These are phyloP conservation scores for Andrena minutula DNA, from an alignment of 2,888 invertebrate species.

Conservation along the genomic window DNA sequence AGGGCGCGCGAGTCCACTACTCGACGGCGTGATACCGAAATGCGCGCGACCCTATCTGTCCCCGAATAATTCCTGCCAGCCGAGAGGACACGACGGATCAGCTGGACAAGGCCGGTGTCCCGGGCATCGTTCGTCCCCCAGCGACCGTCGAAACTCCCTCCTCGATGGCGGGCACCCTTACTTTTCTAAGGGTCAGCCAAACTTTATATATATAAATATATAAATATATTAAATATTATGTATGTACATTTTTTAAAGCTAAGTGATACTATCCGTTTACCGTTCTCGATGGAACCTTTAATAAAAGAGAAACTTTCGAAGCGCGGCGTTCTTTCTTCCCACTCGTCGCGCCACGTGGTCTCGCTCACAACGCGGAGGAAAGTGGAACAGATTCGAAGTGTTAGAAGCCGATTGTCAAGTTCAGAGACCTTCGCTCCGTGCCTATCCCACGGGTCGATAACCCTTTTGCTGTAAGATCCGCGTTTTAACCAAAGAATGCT, in stretches of 20 bases:
- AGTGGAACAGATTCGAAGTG: conserved; percentile 43
- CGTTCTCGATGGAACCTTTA: conserved; percentile 74
- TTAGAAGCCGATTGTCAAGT: conserved; percentile 52
- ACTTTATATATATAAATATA: conserved; percentile 63
- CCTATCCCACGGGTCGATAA: neutral
- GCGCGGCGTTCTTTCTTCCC: conserved; percentile 18
- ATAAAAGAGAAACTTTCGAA: conserved; percentile 79
- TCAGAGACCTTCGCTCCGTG: conserved; percentile 13
- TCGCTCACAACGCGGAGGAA: conserved; percentile 14
- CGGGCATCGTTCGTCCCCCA: conserved; percentile 43
- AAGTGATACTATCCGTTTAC: conserved; percentile 71
- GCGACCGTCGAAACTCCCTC: conserved; percentile 65
- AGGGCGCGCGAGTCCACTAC: conserved; percentile 64
- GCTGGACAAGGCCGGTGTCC: conserved; percentile 6
- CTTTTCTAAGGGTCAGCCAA: conserved; percentile 70
- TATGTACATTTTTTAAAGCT: conserved; percentile 72
- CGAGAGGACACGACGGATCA: conserved; percentile 35
- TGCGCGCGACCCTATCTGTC: conserved; percentile 64
- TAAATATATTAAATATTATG: conserved; percentile 53
- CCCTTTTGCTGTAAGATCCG: neutral
- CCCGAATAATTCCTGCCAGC: conserved; percentile 9
- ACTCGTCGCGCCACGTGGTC: neutral
- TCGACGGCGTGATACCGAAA: conserved; percentile 78
- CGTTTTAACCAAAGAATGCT: too few relatives aligned
- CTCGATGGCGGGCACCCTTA: conserved; percentile 55